These are phyloP conservation scores for Hydriomena furcata DNA, from an alignment of 2,888 invertebrate genomes.

Conservation along the genomic window DNA sequence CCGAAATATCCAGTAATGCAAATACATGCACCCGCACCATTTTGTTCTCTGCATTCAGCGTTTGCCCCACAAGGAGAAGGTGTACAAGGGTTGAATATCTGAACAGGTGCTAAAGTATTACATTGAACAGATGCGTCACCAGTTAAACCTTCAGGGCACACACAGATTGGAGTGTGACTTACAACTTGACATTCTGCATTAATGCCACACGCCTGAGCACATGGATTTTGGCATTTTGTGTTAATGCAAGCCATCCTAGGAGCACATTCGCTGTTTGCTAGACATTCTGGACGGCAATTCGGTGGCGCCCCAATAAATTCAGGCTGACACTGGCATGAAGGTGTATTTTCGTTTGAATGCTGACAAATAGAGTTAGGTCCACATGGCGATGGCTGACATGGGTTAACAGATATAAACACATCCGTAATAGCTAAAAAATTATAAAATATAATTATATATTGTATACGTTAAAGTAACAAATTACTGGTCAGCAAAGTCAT, in stretches of 20 bases:
- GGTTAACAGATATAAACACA: slow-evolving; percentile 71
- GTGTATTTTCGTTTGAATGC: slow-evolving; percentile 78
- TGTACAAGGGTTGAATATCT: slow-evolving; percentile 80
- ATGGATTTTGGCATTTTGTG: slow-evolving; percentile 90
- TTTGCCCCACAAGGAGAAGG: slow-evolving; percentile 86
- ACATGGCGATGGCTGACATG: slow-evolving; percentile 90
- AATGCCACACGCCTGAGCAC: slow-evolving; percentile 87
- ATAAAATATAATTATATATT: neutral
- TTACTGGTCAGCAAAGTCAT: neutral
- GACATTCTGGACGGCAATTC: slow-evolving; percentile 89
- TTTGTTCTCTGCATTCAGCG: slow-evolving; percentile 84
- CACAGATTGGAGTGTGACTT: slow-evolving; percentile 89
- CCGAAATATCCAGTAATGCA: slow-evolving; percentile 89
- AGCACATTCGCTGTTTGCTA: slow-evolving; percentile 88
- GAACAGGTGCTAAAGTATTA: slow-evolving; percentile 44
- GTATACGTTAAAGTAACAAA: neutral
- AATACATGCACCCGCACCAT: slow-evolving; percentile 85
- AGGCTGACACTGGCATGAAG: slow-evolving; percentile 88
- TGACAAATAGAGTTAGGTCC: slow-evolving; percentile 88
- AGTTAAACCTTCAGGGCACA: slow-evolving; percentile 86
- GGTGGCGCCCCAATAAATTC: slow-evolving; percentile 88
- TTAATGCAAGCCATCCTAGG: slow-evolving; percentile 88
- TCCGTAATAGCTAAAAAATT: slow-evolving; percentile 56
- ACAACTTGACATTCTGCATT: slow-evolving; percentile 90
- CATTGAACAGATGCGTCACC: slow-evolving; percentile 91